Conservation (phyloP, 2,888 invertebrate species). For the Chloroclystis v-ata region DNA sequence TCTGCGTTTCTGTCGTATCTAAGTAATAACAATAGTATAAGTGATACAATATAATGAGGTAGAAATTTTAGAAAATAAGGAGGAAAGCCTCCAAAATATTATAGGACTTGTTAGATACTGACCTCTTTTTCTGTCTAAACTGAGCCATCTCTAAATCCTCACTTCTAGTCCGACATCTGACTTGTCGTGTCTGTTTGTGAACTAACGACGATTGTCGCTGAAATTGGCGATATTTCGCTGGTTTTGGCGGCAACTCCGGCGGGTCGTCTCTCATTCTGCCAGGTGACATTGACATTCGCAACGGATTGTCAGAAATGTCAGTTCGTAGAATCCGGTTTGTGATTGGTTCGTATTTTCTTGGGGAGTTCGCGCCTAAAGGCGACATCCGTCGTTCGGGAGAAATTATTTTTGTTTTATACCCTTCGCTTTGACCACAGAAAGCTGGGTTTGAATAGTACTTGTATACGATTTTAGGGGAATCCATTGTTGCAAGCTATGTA, state of each 20-base stretch:
- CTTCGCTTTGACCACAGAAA: conserved; percentile 88
- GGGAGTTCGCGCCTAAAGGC: conserved; percentile 68
- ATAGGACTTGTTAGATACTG: too few relatives aligned
- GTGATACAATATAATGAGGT: too few relatives aligned
- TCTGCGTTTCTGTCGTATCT: conserved; percentile 50
- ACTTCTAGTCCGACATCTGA: conserved; percentile 56
- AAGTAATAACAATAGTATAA: too few relatives aligned
- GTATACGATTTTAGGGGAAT: conserved; percentile 73
- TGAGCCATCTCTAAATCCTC: conserved; percentile 74
- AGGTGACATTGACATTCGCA: conserved; percentile 53
- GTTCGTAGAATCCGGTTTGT: conserved; percentile 66
- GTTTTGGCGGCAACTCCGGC: conserved; percentile 68
- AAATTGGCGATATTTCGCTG: conserved; percentile 58
- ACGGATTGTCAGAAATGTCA: conserved; percentile 70
- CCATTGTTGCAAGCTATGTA: conserved; percentile 44
- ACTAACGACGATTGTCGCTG: conserved; percentile 68
- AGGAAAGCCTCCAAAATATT: neutral
- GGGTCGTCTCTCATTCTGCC: conserved; percentile 54
- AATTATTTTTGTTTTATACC: conserved; percentile 55
- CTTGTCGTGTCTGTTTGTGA: conserved; percentile 67
- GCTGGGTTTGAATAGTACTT: conserved; percentile 88
- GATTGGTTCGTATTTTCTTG: conserved; percentile 53
- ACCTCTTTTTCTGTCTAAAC: conserved; percentile 47
- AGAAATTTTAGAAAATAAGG: too few relatives aligned
- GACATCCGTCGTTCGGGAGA: conserved; percentile 58